Conservation (phyloP, 2,797 vertebrate genomes). For the Vespertilio murinus region DNA sequence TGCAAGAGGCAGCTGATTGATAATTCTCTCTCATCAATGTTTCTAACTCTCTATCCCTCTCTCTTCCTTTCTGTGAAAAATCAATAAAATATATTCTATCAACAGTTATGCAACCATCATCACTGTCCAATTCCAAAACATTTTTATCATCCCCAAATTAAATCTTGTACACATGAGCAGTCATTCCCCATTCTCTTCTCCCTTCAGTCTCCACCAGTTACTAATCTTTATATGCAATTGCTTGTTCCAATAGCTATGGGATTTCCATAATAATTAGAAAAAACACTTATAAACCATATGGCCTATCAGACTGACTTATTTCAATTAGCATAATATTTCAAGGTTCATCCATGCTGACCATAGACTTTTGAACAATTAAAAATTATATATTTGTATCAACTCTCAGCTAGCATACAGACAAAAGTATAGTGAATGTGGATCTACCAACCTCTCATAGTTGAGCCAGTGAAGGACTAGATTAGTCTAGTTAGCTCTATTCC, state of each 20-base stretch:
- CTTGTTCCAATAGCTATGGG: not conserved
- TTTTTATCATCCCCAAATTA: not conserved
- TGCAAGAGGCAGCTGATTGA: no score
- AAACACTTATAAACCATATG: not conserved
- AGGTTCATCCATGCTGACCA: not conserved
- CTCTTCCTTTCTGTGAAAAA: no score
- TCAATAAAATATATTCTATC: no score
- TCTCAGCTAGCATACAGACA: not conserved
- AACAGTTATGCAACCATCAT: not conserved
- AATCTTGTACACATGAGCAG: not conserved
- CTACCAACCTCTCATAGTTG: not conserved
- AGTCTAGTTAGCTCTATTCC: not conserved
- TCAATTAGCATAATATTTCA: not conserved
- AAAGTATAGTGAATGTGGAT: not conserved
- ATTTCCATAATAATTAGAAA: not conserved
- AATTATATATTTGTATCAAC: not conserved
- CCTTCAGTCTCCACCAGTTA: not conserved
- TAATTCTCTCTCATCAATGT: no score
- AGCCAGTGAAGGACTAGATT: not conserved
- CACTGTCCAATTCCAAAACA: conserved; percentile 2
- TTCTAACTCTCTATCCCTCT: no score
- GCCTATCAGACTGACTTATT: not conserved
- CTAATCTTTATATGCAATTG: not conserved
- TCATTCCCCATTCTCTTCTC: not conserved
- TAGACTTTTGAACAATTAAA: not conserved